Evolutionary conservation across 1,140 invertebrate genomes (phyloP), one percentile per base, ranked within the genome.

Genomic region (Drosophila pallidifrons): DNA sequence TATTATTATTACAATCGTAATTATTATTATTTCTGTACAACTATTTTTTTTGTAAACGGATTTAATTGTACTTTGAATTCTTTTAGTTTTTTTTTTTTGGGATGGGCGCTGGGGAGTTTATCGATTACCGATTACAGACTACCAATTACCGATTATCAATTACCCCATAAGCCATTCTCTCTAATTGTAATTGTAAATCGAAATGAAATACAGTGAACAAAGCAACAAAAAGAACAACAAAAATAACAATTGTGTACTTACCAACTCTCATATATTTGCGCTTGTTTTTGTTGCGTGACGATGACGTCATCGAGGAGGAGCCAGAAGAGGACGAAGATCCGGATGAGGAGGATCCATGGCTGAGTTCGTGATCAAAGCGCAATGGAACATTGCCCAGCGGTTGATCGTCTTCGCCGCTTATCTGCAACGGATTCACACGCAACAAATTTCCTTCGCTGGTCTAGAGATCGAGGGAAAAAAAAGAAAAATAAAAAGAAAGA

Each of bases 381-480:
- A 77, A 74, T 16, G 92, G 92, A 25, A 92, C 82, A 55, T 72
- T 79, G 13, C 92, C 92, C n/a, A 92, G 45, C 0, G 90, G 81
- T 5, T 77, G 58, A 5, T 77, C 71, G 1, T 82, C 77, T 15
- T 93, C 93, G 25, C 94, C 94, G 4, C 94, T 94, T 20, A 96
- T 96, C 87, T 96, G 95, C 79, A 95, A 95, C 0, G 97, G 96
- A 65, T 95, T 95, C 0, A 98, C 97, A 61, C 94, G 94, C 38
- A 97, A 91, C 71, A 95, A 93, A 55, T 94, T 94, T 10, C 93
- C 94, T 54, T 94, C 93, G 89, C 94, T 95, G 5, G 93, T 89
- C 91, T 92, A 25, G 20, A 25, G 20, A 25, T 25, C 20, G 20
- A 25, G 68, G 7, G n/a, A n/a, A 47, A 46, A 7, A n/a, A 10